Base-by-base conservation (phyloP, 2,888 invertebrate genomes). In the Luperina testacea region DNA sequence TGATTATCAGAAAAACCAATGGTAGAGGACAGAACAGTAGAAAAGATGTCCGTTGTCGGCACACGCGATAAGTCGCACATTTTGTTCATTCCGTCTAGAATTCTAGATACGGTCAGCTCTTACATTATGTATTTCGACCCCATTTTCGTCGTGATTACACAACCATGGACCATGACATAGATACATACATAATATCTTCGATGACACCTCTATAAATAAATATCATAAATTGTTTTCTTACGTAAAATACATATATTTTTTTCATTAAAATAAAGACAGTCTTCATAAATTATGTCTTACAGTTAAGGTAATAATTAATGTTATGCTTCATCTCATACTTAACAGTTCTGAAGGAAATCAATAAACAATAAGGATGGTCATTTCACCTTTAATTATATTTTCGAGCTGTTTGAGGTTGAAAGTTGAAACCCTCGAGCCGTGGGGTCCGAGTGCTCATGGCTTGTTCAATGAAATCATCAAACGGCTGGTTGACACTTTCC, bases 91-190 rank as follows among this genome's bases (percentile, higher is more conserved):
- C 72, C 51, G 72, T 61, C 80, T 79, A 82, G 72, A 80, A 51
- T 51, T 70, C 32, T 67, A 68, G 77, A 77, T 79, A 78, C 45
- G 38, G 51, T 67, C 32, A 77, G 71, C 78, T 72, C 69, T 82
- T 86, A 81, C 81, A 87, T 84, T 86, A 89, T 88, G 73, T 78
- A 78, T 80, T 78, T 71, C 73, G 81, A 81, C 70, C 70, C 42
- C 81, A 78, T 84, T 80, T 82, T 84, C 53, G 72, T 73, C n/a
- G 0, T 68, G 7, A 77, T 87, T 84, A 78, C 72, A 72, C 75
- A 87, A 81, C 69, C 84, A 38, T 51, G 74, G 69, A 81, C 69
- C 85, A 38, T 63, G 75, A 75, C 75, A 67, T 81, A 24, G 11
- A 82, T 86, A 53, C 77, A 82, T 81, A 61, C 42, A n/a, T 71